These are phyloP conservation scores for Athalia rosae DNA, from an alignment of 2,888 invertebrate genomes.

Conservation along the genomic window DNA sequence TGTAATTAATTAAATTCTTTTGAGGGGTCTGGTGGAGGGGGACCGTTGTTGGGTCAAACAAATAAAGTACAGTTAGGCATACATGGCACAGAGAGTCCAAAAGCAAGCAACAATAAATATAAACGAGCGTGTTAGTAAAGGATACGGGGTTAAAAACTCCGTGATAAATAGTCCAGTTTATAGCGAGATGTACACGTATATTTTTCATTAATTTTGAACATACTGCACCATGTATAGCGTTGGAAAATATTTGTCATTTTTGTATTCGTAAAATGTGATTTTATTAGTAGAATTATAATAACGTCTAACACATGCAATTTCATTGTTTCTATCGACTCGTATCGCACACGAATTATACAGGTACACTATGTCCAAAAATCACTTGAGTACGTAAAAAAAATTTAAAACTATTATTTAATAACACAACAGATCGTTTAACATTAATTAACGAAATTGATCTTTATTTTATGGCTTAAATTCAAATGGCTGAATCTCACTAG, in stretches of 20 bases:
- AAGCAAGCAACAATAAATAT: conserved; percentile 37
- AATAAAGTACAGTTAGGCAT: conserved; percentile 39
- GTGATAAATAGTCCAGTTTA: background rate
- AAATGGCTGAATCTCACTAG: conserved; percentile 13
- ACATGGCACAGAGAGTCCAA: conserved; percentile 48
- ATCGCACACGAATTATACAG: conserved; percentile 41
- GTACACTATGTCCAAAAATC: conserved; percentile 49
- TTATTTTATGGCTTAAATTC: conserved; percentile 25
- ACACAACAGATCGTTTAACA: background rate
- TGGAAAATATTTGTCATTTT: background rate
- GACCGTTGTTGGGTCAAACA: conserved; percentile 20
- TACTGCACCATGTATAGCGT: conserved; percentile 48
- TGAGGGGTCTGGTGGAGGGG: background rate
- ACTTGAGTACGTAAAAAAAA: conserved; percentile 15
- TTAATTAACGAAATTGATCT: background rate
- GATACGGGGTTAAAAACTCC: background rate
- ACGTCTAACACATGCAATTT: background rate
- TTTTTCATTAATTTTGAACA: conserved; percentile 44
- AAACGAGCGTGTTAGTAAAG: conserved; percentile 40
- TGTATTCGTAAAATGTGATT: background rate
- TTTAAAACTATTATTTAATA: conserved; percentile 4
- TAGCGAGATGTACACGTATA: conserved; percentile 1
- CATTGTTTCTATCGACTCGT: background rate
- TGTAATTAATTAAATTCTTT: background rate
- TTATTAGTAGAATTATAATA: conserved; percentile 12